phyloP scores from a whole-genome alignment of 2,888 invertebrate species.

The Atethmia centrago region DNA sequence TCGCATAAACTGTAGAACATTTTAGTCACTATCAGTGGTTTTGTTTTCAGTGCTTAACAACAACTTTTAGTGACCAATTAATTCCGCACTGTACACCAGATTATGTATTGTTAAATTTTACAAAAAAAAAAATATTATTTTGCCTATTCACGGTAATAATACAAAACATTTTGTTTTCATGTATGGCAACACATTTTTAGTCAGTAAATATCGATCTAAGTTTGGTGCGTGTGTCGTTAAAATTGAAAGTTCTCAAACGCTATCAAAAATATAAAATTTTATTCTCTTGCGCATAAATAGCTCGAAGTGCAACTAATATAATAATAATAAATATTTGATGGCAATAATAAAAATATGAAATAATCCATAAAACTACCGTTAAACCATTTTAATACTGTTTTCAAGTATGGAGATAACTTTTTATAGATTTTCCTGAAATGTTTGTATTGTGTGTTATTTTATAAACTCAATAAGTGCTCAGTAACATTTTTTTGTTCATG shows the following conservation, averaged over 20 bases:
- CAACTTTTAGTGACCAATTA: not conserved
- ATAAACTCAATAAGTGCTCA: not conserved
- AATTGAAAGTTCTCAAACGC: not conserved
- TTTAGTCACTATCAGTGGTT: not conserved
- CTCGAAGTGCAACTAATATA: slow-evolving; percentile 1
- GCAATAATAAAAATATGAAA: slow-evolving; percentile 14
- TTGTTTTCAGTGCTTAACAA: not conserved
- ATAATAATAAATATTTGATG: slow-evolving; percentile 25
- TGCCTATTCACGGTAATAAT: too few relatives aligned
- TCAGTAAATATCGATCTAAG: not conserved
- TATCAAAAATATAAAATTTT: not conserved
- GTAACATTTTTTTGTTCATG: not conserved
- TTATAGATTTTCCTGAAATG: not conserved
- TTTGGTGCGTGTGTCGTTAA: not conserved
- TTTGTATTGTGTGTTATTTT: not conserved
- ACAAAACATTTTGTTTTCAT: not conserved
- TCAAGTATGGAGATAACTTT: not conserved
- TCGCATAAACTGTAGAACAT: not conserved
- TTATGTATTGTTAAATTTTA: too few relatives aligned
- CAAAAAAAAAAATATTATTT: not conserved
- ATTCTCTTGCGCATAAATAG: not conserved
- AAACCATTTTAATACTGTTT: slow-evolving; percentile 20
- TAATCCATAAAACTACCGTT: slow-evolving; percentile 27
- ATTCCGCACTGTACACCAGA: not conserved
- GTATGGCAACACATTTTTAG: not conserved